Base-by-base conservation (phyloP, 92 coral and sea anemone genomes). In the Desmophyllum pertusum region DNA sequence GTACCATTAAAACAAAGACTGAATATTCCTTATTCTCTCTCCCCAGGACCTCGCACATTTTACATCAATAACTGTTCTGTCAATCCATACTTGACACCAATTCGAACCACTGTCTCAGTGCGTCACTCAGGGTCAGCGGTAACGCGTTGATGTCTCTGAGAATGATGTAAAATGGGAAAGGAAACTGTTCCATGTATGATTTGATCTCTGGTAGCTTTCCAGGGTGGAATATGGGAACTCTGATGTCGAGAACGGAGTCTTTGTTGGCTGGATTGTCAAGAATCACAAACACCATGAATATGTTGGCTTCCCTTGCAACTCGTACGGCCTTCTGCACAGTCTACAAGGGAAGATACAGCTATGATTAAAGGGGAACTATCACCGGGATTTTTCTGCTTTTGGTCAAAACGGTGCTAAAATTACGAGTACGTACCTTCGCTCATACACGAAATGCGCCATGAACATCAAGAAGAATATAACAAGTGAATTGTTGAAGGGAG, bases 41-140 rank as follows among this genome's bases (percentile, higher is more conserved):
- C 36, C 38, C 46, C 25, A 6, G 75, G 73, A 14, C 43, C 27
- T 42, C 27, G 13, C 52, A 50, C 29, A 45, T 25, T 36, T 30
- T 19, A 7, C 51, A 15, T 1, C 37, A 8, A 46, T 8, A 18
- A 45, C 64, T 30, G 21, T 35, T 14, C 10, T 23, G 9, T 80
- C 76, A 80, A 48, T 90, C 95, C 90, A 91, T 79, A 80, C 95
- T 92, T 0, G 98, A 75, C 18, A 96, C 99, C 57, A 96, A 86
- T 78, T 96, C 99, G 85, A 96, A 96, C 99, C 99, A 96, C 85
- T 96, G 99, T 37, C 98, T 82, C 61, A 96, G 79, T 0, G 99
- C 95, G 73, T 96, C 99, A 82, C 99, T 96, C 45, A 94, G 83
- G 14, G 94, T 94, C 50, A 90, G 87, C 19, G 99, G 99, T 63